These are phyloP conservation scores for Pipistrellus pygmaeus DNA, from an alignment of 2,797 vertebrate genomes.

Conservation along the genomic window DNA sequence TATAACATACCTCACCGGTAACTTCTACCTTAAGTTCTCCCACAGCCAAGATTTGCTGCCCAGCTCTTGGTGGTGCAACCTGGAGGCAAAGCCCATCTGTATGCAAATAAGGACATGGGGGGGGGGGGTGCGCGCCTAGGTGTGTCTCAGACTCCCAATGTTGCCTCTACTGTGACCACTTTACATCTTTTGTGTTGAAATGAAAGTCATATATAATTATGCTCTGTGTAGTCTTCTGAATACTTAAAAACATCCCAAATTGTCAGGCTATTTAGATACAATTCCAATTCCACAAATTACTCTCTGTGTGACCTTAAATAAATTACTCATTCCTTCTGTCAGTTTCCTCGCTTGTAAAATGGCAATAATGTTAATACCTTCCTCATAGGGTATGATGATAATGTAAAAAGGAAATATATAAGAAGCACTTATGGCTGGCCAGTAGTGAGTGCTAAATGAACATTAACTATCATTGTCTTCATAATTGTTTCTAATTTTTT, in stretches of 20 bases:
- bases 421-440: not conserved
- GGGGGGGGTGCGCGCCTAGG: fast-evolving
- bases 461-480: not conserved
- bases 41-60: not conserved
- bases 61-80: not conserved
- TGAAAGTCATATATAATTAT: not conserved
- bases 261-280: not conserved
- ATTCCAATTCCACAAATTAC: not conserved
- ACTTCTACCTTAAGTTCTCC: not conserved
- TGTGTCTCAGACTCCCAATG: not conserved
- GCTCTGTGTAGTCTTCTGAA: not conserved
- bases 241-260: not conserved
- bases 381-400: not conserved
- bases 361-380: not conserved
- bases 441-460: not conserved
- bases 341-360: not conserved
- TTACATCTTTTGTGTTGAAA: not conserved
- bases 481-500: not conserved
- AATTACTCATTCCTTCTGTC: not conserved
- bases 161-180: not conserved
- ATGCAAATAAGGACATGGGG: not conserved
- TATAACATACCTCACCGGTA: not conserved
- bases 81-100: not conserved
- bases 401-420: not conserved
- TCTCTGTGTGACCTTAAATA: not conserved